These are phyloP conservation scores for Papilio polytes DNA, from an alignment of 1,140 invertebrate species.

Conservation along the genomic window DNA sequence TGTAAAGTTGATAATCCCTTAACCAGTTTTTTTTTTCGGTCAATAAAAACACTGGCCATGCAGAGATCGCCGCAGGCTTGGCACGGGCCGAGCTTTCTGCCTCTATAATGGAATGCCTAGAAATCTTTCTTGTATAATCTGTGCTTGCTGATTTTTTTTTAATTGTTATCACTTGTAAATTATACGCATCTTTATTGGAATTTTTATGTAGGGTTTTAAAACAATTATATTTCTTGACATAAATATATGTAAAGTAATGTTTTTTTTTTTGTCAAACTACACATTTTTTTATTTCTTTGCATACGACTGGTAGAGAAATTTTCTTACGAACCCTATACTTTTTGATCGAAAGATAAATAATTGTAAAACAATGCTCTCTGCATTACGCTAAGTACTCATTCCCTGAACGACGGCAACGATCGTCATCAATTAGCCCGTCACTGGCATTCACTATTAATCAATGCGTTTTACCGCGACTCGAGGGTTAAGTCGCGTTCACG, in stretches of 20 bases:
- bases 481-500: background rate
- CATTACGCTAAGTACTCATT: slow-evolving; percentile 17
- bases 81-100: slow-evolving; percentile 64
- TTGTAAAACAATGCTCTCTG: background rate
- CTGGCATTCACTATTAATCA: slow-evolving; percentile 53
- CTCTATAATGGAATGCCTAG: slow-evolving; percentile 51
- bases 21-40: slow-evolving; percentile 47
- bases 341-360: slow-evolving; percentile 11
- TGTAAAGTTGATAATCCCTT: slow-evolving; percentile 36
- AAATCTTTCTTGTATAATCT: slow-evolving; percentile 46
- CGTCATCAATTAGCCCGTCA: slow-evolving; percentile 52
- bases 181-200: slow-evolving; percentile 8
- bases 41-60: slow-evolving; percentile 54
- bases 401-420: slow-evolving; percentile 41
- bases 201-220: background rate
- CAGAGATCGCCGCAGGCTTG: slow-evolving; percentile 63
- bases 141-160: slow-evolving; percentile 10
- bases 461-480: slow-evolving; percentile 36
- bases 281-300: too few species aligned
- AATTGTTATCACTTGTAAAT: slow-evolving; percentile 24
- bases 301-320: too few species aligned
- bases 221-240: too few species aligned
- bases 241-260: too few species aligned
- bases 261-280: too few species aligned
- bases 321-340: too few species aligned